Percentiles rank a stretch among this genome's conserved stretches.
Conservation (phyloP, 1,140 invertebrate genomes). For the Heliconius hewitsoni region DNA sequence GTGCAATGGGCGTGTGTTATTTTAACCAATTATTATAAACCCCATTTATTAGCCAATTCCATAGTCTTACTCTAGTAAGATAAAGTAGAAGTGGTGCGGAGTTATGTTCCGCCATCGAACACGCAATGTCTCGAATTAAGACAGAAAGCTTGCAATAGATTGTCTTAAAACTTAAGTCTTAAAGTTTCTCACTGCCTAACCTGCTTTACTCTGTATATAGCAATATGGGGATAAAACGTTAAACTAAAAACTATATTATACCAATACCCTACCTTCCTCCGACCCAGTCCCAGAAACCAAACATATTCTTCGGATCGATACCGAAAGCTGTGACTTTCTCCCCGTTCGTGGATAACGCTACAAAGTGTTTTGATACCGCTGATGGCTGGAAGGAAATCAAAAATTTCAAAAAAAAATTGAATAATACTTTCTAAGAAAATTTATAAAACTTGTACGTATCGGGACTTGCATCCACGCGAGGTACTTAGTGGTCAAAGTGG, state of each 20-base stretch:
- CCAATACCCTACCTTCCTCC: slow-evolving; percentile 88
- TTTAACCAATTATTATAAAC: too few species aligned
- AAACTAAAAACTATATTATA: not conserved
- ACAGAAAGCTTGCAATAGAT: too few species aligned
- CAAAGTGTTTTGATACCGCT: slow-evolving; percentile 98
- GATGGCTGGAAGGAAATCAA: slow-evolving; percentile 82
- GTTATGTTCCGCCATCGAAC: too few species aligned
- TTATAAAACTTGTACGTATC: not conserved
- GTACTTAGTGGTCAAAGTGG: too few species aligned
- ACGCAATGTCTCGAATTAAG: too few species aligned
- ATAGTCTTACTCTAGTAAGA: too few species aligned
- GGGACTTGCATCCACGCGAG: too few species aligned
- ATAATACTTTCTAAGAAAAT: too few species aligned
- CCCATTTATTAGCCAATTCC: too few species aligned
- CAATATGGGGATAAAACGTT: not conserved
- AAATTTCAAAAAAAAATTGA: not conserved
- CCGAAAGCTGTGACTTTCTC: slow-evolving; percentile 97
- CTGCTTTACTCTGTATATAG: not conserved
- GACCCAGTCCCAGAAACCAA: slow-evolving; percentile 99
- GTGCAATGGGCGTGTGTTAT: too few species aligned
- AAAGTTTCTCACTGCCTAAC: not conserved
- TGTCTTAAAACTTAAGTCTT: not conserved
- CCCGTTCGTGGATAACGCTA: slow-evolving; percentile 97
- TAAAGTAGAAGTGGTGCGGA: too few species aligned
- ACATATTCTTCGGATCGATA: slow-evolving; percentile 98